These are phyloP conservation scores for Acipenser transmontanus DNA, from an alignment of 2,797 vertebrate species.

Conservation along the genomic window DNA sequence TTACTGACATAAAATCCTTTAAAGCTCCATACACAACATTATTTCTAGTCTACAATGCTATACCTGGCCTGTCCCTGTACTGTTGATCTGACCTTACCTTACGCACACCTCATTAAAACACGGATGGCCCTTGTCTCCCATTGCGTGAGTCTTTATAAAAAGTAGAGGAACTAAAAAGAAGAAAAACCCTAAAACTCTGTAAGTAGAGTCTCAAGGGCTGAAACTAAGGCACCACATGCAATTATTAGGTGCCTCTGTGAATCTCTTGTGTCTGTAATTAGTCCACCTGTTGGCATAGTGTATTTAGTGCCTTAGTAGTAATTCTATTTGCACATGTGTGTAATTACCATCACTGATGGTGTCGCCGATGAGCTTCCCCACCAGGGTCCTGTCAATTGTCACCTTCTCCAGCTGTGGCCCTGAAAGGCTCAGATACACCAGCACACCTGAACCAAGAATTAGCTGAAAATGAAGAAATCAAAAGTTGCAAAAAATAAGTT, in stretches of 20 bases:
- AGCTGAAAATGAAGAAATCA: conserved; percentile 59
- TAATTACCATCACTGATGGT: conserved; percentile 85
- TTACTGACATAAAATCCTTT: no score
- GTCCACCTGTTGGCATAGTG: conserved; percentile 47
- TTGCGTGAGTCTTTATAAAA: no score
- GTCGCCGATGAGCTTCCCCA: conserved; percentile 82
- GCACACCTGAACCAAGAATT: conserved; percentile 78
- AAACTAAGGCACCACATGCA: conserved; percentile 63
- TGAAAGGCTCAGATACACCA: conserved; percentile 81
- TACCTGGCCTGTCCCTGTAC: no score
- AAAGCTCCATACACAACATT: no score
- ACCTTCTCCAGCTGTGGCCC: conserved; percentile 83
- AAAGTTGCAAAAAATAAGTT: no score
- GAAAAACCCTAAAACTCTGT: conserved; percentile 34
- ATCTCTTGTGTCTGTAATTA: no score
- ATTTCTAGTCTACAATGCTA: no score
- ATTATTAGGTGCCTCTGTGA: conserved; percentile 24
- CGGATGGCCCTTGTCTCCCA: no score
- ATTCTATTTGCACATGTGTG: conserved; percentile 63
- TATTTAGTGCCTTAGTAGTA: conserved; percentile 53
- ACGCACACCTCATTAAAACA: no score
- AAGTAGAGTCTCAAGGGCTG: conserved; percentile 45
- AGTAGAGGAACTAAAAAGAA: conserved; percentile 12
- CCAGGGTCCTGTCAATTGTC: conserved; percentile 81
- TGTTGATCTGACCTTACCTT: no score